phyloP scores from a whole-genome alignment of 2,113 vertebrate genomes.

The Corythoichthys intestinalis region DNA sequence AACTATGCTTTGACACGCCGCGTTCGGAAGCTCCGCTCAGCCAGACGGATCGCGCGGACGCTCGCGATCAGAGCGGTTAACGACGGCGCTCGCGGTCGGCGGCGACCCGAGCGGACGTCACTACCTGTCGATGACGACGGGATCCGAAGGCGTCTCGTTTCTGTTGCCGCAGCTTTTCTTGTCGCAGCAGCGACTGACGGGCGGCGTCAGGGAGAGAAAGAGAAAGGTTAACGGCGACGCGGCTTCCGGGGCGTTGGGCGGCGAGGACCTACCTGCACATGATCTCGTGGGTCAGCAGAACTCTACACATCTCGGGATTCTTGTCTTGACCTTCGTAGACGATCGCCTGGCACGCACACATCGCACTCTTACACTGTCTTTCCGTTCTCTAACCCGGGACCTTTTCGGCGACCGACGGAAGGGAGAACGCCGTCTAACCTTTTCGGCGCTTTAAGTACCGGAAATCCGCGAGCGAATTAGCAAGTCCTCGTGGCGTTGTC shows the following conservation, averaged over 20 bases:
- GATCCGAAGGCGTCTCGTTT: conserved; percentile 60
- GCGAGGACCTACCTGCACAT: conserved; percentile 57
- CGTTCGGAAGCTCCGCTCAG: background rate
- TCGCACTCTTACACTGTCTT: background rate
- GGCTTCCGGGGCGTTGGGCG: too few species aligned
- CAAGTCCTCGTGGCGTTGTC: too few species aligned
- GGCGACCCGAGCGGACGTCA: background rate
- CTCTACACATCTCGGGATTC: conserved; percentile 64
- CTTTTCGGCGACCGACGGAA: background rate
- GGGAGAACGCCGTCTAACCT: too few species aligned
- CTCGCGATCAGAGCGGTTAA: background rate
- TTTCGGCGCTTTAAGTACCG: background rate
- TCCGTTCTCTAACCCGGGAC: background rate
- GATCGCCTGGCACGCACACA: conserved; percentile 44
- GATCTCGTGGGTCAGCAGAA: conserved; percentile 62
- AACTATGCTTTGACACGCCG: too few species aligned
- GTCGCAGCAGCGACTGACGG: conserved; percentile 53
- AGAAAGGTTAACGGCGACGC: background rate
- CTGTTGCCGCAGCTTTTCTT: conserved; percentile 63
- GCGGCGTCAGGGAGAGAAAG: background rate
- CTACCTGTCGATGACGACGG: conserved; percentile 55
- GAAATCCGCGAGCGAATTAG: too few species aligned
- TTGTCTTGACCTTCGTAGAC: conserved; percentile 64
- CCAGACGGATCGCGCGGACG: background rate
- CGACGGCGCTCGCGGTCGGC: background rate